A percentile compares a stretch with the other conserved stretches of the same genome.
These are phyloP conservation scores for Antheraea assamensis DNA, from an alignment of 2,888 invertebrate genomes.

Conservation along the genomic window DNA sequence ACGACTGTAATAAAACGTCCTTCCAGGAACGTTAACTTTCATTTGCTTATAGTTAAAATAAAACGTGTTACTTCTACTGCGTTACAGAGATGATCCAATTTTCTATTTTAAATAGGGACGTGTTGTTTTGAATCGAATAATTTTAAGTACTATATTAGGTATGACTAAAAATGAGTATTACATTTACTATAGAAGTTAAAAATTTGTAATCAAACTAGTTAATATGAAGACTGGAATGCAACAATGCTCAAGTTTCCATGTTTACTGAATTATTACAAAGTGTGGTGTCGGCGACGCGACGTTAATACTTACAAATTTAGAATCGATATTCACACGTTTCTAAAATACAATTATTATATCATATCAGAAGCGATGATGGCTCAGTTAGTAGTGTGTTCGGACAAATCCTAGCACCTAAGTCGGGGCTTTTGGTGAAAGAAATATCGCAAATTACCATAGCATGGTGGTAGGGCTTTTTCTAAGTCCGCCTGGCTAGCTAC, in stretches of 20 bases:
- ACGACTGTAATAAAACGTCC: conserved; percentile 12
- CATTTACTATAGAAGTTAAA: not conserved
- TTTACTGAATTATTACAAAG: conserved; percentile 54
- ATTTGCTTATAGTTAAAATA: conserved; percentile 1
- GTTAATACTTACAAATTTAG: conserved; percentile 1
- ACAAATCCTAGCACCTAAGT: no score
- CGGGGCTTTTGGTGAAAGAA: no score
- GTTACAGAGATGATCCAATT: not conserved
- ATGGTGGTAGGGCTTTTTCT: no score
- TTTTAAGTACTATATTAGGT: not conserved
- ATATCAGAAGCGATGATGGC: no score
- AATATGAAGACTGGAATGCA: conserved; percentile 39
- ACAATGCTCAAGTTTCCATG: conserved; percentile 56
- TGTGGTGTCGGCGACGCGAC: conserved; percentile 35
- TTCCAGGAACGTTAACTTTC: conserved; percentile 15
- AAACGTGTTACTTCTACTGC: not conserved
- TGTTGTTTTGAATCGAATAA: not conserved
- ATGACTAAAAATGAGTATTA: no score
- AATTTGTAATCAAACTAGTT: not conserved
- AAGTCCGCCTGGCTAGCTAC: no score
- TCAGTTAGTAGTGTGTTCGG: no score
- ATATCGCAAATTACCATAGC: no score
- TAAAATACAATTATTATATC: conserved; percentile 67
- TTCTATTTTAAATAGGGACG: not conserved
- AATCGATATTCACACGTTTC: conserved; percentile 47